Evolutionary conservation across 2,888 invertebrate species (phyloP), one percentile per base, ranked within the genome.

Genomic region (Dermolepida albohirtum): DNA sequence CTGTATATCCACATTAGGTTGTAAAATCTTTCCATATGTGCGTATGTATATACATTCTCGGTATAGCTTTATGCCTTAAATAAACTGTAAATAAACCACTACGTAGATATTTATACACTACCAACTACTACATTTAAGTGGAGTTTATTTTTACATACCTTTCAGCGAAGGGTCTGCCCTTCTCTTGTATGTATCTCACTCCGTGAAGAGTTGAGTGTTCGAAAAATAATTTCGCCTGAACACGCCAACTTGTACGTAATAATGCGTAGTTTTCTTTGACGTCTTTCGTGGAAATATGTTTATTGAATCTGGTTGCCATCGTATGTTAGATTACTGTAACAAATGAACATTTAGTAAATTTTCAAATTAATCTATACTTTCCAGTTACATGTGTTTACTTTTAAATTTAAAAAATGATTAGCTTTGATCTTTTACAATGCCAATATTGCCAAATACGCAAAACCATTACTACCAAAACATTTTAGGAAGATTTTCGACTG

Each of bases 191-290:
- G 75, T 93, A 93, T 22, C 90, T 87, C 0, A 94, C 91, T 12
- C 93, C 93, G 78, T 93, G 93, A 41, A 93, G 83, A 0, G 92
- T 91, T 0, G 92, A 92, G 77, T 92, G 89, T 75, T 90, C 88
- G 77, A 92, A 92, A 81, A 92, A 92, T 78, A 91, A 89, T 67
- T 88, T 89, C 0, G 89, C 89, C 81, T 92, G 92, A 77, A 90
- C 89, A 39, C 87, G 86, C 77, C 89, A 86, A 79, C 92, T 92
- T 1, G 90, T 87, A 22, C 88, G 86, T 65, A 89, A 73, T 62
- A 84, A 74, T 51, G 72, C 71, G 59, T 74, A 77, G 64, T 72
- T 70, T 44, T 70, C 67, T 50, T 54, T 67, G 49, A 64, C 62
- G 63, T 54, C 55, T 34, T 34, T 34, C 34, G 6, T 7, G 6